Percentiles rank a stretch among this genome's conserved stretches.
Conservation (phyloP, 2,888 invertebrate species). For the Arrhopalites spinosus region DNA sequence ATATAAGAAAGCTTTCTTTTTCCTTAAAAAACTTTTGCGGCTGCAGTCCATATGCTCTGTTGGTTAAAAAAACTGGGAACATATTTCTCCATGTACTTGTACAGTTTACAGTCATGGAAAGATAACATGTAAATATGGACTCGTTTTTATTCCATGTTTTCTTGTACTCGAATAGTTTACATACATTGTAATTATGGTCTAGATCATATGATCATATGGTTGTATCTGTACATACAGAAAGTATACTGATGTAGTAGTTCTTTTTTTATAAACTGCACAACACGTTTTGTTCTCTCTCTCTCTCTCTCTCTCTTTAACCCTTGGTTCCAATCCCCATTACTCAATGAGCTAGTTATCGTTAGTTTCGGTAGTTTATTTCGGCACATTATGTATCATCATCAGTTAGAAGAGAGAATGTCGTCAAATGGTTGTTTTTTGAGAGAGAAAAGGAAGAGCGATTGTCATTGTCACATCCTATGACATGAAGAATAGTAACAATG, state of each 20-base stretch:
- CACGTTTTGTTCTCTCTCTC: constrained; percentile 21
- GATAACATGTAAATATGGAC: no score
- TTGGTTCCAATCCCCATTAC: constrained; percentile 39
- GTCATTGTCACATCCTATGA: constrained; percentile 23
- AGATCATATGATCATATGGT: no score
- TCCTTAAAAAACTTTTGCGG: neutral
- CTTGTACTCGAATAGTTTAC: no score
- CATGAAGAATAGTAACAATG: constrained; percentile 26
- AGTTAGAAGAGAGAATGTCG: neutral
- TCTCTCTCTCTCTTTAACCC: constrained; percentile 41
- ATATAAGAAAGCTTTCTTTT: no score
- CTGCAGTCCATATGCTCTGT: constrained; percentile 14
- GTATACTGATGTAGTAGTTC: neutral
- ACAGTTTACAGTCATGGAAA: neutral
- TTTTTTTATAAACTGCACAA: neutral
- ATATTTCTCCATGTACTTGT: neutral
- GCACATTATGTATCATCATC: constrained; percentile 24
- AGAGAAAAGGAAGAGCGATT: constrained; percentile 15
- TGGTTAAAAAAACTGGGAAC: neutral
- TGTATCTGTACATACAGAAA: neutral
- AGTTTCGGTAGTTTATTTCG: constrained; percentile 32
- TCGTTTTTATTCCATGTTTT: no score
- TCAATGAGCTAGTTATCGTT: constrained; percentile 32
- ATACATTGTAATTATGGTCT: no score
- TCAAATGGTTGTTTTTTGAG: neutral